These are phyloP conservation scores for Odontamblyopus lacepedii DNA, from an alignment of 2,797 vertebrate genomes.

Conservation along the genomic window DNA sequence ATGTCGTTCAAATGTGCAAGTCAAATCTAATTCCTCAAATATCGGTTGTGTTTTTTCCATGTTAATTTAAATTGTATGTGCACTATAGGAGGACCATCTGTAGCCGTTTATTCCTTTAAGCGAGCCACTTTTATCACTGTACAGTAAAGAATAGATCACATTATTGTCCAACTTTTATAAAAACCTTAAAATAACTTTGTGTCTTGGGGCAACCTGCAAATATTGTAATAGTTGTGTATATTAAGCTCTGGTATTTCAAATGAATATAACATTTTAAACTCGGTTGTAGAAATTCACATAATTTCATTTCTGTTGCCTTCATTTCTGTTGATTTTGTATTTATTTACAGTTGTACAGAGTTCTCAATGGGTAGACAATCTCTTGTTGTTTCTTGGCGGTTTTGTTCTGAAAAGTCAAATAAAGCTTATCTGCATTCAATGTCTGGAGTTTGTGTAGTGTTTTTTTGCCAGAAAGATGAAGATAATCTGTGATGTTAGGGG, in stretches of 20 bases:
- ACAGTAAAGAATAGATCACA: constrained; percentile 19
- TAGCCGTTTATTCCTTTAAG: constrained; percentile 12
- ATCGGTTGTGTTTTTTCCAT: background rate
- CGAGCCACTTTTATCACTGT: constrained; percentile 28
- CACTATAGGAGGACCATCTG: background rate
- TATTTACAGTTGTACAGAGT: constrained; percentile 5
- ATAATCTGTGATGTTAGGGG: constrained; percentile 35
- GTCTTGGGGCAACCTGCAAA: constrained; percentile 18
- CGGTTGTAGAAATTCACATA: background rate
- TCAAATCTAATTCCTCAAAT: background rate
- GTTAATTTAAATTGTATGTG: background rate
- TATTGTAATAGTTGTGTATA: constrained; percentile 3
- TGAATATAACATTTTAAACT: background rate
- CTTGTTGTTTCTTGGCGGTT: constrained; percentile 21
- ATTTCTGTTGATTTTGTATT: background rate
- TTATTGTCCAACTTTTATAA: constrained; percentile 25
- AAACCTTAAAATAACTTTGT: constrained; percentile 20
- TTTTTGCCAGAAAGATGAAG: constrained; percentile 20
- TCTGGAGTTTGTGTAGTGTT: constrained; percentile 21
- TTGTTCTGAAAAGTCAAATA: constrained; percentile 62
- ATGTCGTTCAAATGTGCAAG: background rate
- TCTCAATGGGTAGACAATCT: constrained; percentile 25
- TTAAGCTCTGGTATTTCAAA: background rate
- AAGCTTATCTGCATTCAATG: constrained; percentile 67
- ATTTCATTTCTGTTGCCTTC: background rate